Evolutionary conservation across 1,140 invertebrate species (phyloP).

Genomic region (Euura saliciscinereae): DNA sequence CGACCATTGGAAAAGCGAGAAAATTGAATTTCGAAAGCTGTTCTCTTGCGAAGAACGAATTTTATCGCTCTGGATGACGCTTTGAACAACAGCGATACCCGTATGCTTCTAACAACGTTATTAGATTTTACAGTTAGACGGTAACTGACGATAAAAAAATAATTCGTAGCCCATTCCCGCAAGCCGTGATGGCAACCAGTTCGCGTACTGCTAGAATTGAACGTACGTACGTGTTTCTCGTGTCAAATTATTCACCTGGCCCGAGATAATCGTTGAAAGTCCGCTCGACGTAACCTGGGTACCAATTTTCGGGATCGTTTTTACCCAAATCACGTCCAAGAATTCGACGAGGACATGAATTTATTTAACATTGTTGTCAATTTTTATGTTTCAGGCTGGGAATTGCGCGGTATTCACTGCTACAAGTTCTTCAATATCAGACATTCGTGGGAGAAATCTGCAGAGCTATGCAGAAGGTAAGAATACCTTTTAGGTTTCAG

Average conservation of each 20-base stretch:
- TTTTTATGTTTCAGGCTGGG: constrained; percentile 78
- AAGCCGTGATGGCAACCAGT: not conserved
- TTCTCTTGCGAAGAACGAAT: too few species aligned
- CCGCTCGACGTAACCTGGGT: not conserved
- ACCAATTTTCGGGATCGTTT: not conserved
- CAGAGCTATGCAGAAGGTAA: constrained; percentile 92
- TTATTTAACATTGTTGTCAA: constrained; percentile 24
- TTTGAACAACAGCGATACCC: too few species aligned
- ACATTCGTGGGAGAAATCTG: constrained; percentile 95
- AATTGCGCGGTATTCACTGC: constrained; percentile 87
- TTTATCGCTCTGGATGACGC: too few species aligned
- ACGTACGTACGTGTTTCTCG: not conserved
- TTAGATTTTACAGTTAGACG: too few species aligned
- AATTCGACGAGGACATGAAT: constrained; percentile 5
- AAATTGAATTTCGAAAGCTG: too few species aligned
- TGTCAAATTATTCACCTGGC: not conserved
- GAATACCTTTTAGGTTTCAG: constrained; percentile 25
- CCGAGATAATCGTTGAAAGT: constrained; percentile 1
- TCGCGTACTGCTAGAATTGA: not conserved
- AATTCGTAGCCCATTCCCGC: too few species aligned
- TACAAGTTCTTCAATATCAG: constrained; percentile 96
- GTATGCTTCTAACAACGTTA: too few species aligned
- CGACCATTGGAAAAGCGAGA: too few species aligned
- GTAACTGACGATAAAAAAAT: too few species aligned
- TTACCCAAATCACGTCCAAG: too few species aligned